Percentiles rank a stretch among this genome's conserved stretches.
Conservation (phyloP, 2,113 vertebrate genomes). For the Semnornis frantzii region DNA sequence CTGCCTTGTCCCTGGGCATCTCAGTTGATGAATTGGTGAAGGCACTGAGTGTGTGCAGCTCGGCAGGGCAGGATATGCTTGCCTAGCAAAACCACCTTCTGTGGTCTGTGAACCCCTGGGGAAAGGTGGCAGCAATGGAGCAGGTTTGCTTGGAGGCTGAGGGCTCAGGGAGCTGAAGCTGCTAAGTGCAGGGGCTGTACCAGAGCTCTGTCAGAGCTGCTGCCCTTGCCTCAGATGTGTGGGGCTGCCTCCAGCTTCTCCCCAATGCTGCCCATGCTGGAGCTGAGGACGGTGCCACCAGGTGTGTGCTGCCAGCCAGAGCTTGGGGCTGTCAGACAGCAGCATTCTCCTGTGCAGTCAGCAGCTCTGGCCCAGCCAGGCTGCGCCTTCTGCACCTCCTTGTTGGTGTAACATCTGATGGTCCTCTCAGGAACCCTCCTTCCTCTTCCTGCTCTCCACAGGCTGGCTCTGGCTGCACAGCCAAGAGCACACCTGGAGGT, state of each 20-base stretch:
- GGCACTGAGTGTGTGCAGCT: neutral
- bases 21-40: neutral
- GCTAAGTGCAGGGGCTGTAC: neutral
- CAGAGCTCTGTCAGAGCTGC: neutral
- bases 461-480: neutral
- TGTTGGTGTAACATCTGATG: neutral
- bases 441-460: neutral
- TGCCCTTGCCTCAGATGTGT: neutral
- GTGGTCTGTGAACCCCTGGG: neutral
- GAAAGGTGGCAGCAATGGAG: neutral
- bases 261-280: neutral
- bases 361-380: neutral
- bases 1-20: neutral
- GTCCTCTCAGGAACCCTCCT: conserved; percentile 53
- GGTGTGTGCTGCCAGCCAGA: neutral
- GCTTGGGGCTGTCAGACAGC: neutral
- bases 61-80: neutral
- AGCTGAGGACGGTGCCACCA: neutral
- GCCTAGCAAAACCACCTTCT: neutral
- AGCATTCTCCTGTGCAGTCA: neutral
- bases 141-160: neutral
- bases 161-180: neutral
- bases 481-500: neutral
- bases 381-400: neutral
- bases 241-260: neutral